Conservation (phyloP, 2,113 vertebrate species). For the Taurulus bubalis region DNA sequence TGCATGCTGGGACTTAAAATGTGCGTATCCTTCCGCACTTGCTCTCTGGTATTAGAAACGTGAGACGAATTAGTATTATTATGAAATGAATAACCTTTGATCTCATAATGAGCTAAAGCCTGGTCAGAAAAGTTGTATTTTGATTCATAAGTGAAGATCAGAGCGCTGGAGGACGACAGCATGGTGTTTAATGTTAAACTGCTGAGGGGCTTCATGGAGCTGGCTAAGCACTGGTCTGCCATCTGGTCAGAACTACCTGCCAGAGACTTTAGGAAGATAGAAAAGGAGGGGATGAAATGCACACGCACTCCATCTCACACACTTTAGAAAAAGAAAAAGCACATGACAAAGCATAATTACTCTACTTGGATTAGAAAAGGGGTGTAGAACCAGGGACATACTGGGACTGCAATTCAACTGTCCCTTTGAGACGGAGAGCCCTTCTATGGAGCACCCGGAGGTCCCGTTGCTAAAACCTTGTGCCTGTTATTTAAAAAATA, state of each 20-base stretch:
- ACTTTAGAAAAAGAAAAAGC: neutral
- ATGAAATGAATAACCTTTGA: neutral
- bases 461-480: too few species aligned
- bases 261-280: neutral
- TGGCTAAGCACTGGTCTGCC: constrained; percentile 8
- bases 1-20: too few species aligned
- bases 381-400: neutral
- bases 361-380: neutral
- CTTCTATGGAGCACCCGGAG: too few species aligned
- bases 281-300: neutral
- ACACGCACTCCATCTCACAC: neutral
- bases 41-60: too few species aligned
- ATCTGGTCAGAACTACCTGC: constrained; percentile 10
- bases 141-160: neutral
- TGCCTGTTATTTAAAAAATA: too few species aligned
- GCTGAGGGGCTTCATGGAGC: constrained; percentile 7
- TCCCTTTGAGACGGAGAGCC: too few species aligned
- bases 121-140: neutral
- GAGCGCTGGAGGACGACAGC: neutral
- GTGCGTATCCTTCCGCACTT: too few species aligned
- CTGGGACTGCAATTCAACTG: too few species aligned
- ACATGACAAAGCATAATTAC: neutral
- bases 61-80: too few species aligned
- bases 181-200: neutral
- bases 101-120: neutral